Evolutionary conservation across 2,888 invertebrate species (phyloP).

Genomic region (Phania funesta): DNA sequence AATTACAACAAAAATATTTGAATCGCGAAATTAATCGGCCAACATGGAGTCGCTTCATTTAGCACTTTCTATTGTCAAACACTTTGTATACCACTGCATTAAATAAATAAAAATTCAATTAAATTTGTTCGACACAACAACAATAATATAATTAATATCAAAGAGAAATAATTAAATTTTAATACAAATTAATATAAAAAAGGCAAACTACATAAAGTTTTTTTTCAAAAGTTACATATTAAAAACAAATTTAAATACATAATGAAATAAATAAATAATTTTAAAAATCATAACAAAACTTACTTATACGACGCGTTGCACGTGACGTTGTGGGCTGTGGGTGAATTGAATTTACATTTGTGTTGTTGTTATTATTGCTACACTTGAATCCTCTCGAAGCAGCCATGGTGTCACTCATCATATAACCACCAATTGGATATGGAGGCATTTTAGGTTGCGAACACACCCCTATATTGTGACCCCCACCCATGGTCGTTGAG

Average conservation of each 20-base stretch:
- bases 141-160: conserved; percentile 18
- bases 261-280: conserved; percentile 13
- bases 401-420: conserved; percentile 66
- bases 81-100: conserved; percentile 32
- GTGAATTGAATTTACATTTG: conserved; percentile 24
- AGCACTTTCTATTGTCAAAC: background rate
- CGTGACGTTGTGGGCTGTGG: conserved; percentile 72
- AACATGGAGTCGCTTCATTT: no score
- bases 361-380: conserved; percentile 50
- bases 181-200: conserved; percentile 30
- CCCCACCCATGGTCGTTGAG: conserved; percentile 52
- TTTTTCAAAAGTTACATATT: background rate
- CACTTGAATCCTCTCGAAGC: conserved; percentile 57
- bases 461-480: conserved; percentile 72
- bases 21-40: no score
- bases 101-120: background rate
- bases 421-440: conserved; percentile 78
- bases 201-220: conserved; percentile 27
- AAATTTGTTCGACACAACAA: conserved; percentile 1
- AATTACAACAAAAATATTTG: no score
- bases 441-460: conserved; percentile 80
- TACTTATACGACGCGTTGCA: conserved; percentile 80
- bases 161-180: conserved; percentile 23
- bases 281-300: conserved; percentile 69
- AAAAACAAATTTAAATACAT: conserved; percentile 10